Conservation (phyloP, 2,888 invertebrate species). For the Drosophila prostipennis region DNA sequence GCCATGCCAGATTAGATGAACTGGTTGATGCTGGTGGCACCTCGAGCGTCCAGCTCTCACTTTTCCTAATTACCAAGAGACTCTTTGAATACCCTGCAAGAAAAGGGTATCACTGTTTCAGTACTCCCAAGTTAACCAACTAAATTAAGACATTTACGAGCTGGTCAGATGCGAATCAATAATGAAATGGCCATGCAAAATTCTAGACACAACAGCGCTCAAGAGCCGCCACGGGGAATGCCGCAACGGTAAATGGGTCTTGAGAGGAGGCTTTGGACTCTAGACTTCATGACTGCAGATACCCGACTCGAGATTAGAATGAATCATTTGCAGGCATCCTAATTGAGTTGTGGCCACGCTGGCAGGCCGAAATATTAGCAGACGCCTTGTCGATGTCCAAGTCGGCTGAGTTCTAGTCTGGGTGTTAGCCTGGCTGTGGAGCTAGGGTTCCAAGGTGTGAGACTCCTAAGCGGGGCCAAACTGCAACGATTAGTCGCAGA, state of each 20-base stretch:
- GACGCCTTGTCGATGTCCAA: slow-evolving; percentile 54
- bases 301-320: slow-evolving; percentile 77
- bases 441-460: slow-evolving; percentile 57
- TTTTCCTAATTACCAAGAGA: slow-evolving; percentile 27
- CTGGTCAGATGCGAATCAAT: slow-evolving; percentile 62
- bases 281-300: slow-evolving; percentile 71
- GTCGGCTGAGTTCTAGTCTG: slow-evolving; percentile 5
- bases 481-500: slow-evolving; percentile 66
- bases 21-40: slow-evolving; percentile 24
- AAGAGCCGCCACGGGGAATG: slow-evolving; percentile 62
- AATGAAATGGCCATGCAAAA: slow-evolving; percentile 75
- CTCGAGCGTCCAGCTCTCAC: slow-evolving; percentile 55
- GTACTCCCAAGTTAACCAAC: slow-evolving; percentile 30
- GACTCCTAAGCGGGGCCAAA: slow-evolving; percentile 64
- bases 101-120: slow-evolving; percentile 4
- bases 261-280: slow-evolving; percentile 14
- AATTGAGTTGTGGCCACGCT: slow-evolving; percentile 69
- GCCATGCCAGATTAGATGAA: slow-evolving; percentile 22
- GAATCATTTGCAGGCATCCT: slow-evolving; percentile 77
- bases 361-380: slow-evolving; percentile 70
- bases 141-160: slow-evolving; percentile 71
- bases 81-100: slow-evolving; percentile 6
- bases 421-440: not conserved
- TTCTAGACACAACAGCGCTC: slow-evolving; percentile 66
- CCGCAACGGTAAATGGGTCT: slow-evolving; percentile 68